Evolutionary conservation across 1,140 invertebrate genomes (phyloP).

Genomic region (Hycleus cichorii): DNA sequence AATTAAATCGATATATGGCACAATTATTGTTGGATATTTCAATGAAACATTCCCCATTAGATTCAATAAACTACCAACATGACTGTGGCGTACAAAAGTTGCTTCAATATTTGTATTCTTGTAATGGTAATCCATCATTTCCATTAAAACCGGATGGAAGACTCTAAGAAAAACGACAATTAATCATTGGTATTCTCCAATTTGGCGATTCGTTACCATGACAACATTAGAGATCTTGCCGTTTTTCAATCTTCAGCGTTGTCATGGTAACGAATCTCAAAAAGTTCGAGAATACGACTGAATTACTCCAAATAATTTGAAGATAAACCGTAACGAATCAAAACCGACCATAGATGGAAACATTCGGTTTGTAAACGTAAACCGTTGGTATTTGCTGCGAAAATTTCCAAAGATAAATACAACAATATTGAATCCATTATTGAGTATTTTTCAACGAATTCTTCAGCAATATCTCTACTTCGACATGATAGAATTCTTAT

Average conservation of each 20-base stretch:
- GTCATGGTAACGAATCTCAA: too few species aligned
- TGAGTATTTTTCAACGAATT: constrained; percentile 38
- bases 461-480: constrained; percentile 38
- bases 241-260: too few species aligned
- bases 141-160: constrained; percentile 42
- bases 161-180: constrained; percentile 23
- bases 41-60: constrained; percentile 27
- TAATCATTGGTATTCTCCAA: not conserved
- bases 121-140: constrained; percentile 46
- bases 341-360: constrained; percentile 43
- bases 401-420: constrained; percentile 44
- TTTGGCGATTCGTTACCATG: too few species aligned
- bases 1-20: constrained; percentile 13
- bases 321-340: constrained; percentile 42
- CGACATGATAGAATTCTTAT: constrained; percentile 45
- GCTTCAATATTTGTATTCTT: constrained; percentile 42
- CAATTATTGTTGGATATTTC: constrained; percentile 8
- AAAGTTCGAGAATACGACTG: not conserved
- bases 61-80: constrained; percentile 43
- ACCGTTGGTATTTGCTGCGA: constrained; percentile 43
- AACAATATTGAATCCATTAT: constrained; percentile 43
- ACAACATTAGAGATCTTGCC: too few species aligned
- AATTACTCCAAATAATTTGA: constrained; percentile 36
- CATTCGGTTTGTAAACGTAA: constrained; percentile 54
- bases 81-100: constrained; percentile 43